Base-by-base conservation (phyloP, 2,113 vertebrate genomes). In the Eudorcas thomsonii region DNA sequence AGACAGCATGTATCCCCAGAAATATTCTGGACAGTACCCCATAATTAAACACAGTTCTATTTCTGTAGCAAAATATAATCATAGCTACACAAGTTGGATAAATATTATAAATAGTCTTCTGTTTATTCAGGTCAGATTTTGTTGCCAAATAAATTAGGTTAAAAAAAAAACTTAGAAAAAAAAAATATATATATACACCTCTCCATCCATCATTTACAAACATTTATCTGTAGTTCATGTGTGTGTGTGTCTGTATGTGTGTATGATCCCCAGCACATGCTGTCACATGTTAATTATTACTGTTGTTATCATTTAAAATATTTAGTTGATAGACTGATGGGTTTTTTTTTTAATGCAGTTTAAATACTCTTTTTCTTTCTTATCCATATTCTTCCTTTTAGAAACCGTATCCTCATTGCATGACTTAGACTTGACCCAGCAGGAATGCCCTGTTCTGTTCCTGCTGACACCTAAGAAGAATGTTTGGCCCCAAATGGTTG, bases 361-460 rank as follows among this genome's bases (percentile, higher is more conserved):
- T 94, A 55, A 36, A 26, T 88, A 64, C 74, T 91, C 43, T 54
- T 91, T 95, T 93, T 92, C 64, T 97, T 90, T 93, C 26, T 81
- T 95, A 90, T 45, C 90, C 39, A 84, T 52, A 12, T 50, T 55
- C 52, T 15, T 92, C 71, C 55, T 95, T 55, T 96, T 57, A 84
- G 96, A 92, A 96, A 91, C 84, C 16, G 0, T 86, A 78, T 88
- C 33, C 30, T 85, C 81, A 92, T 62, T 93, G 55, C 71, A 21
- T 96, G 71, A 60, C n/a, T 78, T 87, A 86, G 36, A 93, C 30
- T 60, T 95, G 94, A 93, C 94, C 87, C 77, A 3, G 78, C 77
- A 95, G 89, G 84, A 88, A 88, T 95, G 90, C 86, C 90, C 88
- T 89, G 7, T 94, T 78, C 84, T 89, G 9, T 92, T 83, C 15